A percentile compares a stretch with the other conserved stretches of the same genome.
Conservation (phyloP, 2,113 vertebrate genomes). For the Irena cyanogastra region DNA sequence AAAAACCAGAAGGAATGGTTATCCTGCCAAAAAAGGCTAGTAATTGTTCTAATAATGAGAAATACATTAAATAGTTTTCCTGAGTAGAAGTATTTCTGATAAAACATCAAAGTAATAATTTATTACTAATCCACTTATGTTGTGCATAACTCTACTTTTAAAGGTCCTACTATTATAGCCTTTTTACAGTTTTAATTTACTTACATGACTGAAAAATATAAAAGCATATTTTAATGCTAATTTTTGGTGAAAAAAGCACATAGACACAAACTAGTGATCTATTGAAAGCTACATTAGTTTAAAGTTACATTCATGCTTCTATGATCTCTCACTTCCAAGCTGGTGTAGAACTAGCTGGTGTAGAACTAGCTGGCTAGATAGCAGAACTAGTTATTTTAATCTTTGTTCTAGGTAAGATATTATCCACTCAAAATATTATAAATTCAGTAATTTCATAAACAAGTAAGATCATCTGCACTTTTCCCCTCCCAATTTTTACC, state of each 20-base stretch:
- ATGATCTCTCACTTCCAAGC: background rate
- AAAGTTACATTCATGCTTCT: background rate
- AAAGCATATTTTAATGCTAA: background rate
- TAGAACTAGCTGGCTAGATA: background rate
- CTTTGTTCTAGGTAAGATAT: background rate
- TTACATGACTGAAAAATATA: background rate
- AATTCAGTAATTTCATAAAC: background rate
- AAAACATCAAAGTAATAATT: background rate
- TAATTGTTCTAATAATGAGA: background rate
- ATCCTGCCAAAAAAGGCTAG: background rate
- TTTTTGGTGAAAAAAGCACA: background rate
- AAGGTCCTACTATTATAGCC: background rate
- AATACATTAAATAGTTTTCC: background rate
- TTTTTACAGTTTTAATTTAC: background rate
- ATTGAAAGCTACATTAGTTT: background rate
- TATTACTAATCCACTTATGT: background rate
- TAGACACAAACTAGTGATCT: background rate
- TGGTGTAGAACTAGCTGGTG: too few species aligned
- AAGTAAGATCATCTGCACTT: background rate
- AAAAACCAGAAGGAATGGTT: rapidly evolving
- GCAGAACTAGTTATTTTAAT: background rate
- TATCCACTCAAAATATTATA: background rate
- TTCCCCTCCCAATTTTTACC: background rate
- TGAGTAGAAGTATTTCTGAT: background rate
- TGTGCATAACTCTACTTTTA: background rate